Percentiles rank a stretch among this genome's conserved stretches.
phyloP scores from a whole-genome alignment of 2,888 invertebrate species.

The Conops quadrifasciatus region DNA sequence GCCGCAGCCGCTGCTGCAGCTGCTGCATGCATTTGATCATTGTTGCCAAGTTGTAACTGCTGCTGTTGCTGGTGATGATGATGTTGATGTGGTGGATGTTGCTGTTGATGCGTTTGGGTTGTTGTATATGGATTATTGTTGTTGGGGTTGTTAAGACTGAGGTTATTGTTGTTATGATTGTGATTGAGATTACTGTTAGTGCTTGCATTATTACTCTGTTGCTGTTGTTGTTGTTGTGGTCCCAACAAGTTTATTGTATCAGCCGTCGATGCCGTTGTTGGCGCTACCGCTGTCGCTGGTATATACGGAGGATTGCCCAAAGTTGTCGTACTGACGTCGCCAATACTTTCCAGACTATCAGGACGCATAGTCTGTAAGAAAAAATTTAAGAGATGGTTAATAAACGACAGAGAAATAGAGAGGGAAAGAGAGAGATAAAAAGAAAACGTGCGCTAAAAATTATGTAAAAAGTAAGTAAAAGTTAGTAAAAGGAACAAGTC shows the following conservation, averaged over 20 bases:
- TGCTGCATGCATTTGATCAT: slow-evolving; percentile 56
- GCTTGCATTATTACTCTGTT: slow-evolving; percentile 66
- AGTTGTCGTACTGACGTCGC: slow-evolving; percentile 66
- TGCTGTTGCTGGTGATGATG: slow-evolving; percentile 42
- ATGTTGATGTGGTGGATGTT: slow-evolving; percentile 42
- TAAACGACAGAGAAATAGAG: not conserved
- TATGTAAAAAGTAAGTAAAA: too few relatives aligned
- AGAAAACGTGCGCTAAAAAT: too few relatives aligned
- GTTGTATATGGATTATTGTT: slow-evolving; percentile 52
- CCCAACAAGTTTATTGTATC: slow-evolving; percentile 55
- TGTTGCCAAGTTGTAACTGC: slow-evolving; percentile 60
- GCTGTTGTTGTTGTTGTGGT: slow-evolving; percentile 54
- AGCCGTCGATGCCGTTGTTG: slow-evolving; percentile 38
- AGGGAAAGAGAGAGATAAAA: too few relatives aligned
- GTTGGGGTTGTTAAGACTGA: slow-evolving; percentile 62
- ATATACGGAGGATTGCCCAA: slow-evolving; percentile 64
- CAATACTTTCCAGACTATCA: slow-evolving; percentile 74
- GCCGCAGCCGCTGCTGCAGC: slow-evolving; percentile 45
- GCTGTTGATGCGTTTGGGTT: slow-evolving; percentile 52
- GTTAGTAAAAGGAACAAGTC: not conserved
- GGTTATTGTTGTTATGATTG: slow-evolving; percentile 39
- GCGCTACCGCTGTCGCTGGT: slow-evolving; percentile 52
- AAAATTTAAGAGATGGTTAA: slow-evolving; percentile 8
- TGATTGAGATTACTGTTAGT: slow-evolving; percentile 51
- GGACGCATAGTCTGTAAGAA: slow-evolving; percentile 66